A percentile compares a stretch with the other conserved stretches of the same genome.
phyloP scores from a whole-genome alignment of 2,113 vertebrate genomes.

The Gasterosteus nipponicus region DNA sequence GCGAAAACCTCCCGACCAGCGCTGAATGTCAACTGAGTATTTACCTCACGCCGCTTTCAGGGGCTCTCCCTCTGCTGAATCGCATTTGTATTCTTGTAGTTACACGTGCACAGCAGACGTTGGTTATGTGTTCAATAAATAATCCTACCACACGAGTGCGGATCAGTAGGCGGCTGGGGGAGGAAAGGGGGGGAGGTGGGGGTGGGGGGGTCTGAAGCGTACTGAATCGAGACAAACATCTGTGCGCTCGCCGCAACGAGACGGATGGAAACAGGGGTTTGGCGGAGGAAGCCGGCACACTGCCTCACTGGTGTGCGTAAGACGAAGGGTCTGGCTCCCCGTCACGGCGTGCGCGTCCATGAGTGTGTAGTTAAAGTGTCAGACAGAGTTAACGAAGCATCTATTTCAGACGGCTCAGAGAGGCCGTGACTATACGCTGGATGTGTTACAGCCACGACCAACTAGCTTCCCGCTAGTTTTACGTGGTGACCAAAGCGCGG shows the following conservation, averaged over 20 bases:
- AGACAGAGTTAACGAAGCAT: neutral
- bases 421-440: neutral
- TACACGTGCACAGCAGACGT: slow-evolving; percentile 26
- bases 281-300: slow-evolving; percentile 17
- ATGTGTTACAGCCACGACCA: neutral
- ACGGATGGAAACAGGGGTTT: slow-evolving; percentile 7
- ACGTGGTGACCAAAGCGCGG: neutral
- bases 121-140: slow-evolving; percentile 55
- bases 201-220: neutral
- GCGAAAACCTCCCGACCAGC: slow-evolving; percentile 30
- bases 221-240: slow-evolving; percentile 45
- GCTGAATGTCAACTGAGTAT: slow-evolving; percentile 40
- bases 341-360: neutral
- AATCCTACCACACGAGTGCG: slow-evolving; percentile 26
- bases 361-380: neutral
- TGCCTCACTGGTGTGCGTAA: neutral
- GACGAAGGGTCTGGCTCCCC: neutral
- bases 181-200: neutral
- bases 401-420: neutral
- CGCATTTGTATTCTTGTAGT: slow-evolving; percentile 39
- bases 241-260: slow-evolving; percentile 20
- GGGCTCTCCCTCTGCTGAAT: slow-evolving; percentile 11
- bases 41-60: slow-evolving; percentile 32
- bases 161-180: slow-evolving; percentile 16
- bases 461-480: neutral